Evolutionary conservation across 2,113 vertebrate species (phyloP).

Genomic region (Poeciliopsis occidentalis): DNA sequence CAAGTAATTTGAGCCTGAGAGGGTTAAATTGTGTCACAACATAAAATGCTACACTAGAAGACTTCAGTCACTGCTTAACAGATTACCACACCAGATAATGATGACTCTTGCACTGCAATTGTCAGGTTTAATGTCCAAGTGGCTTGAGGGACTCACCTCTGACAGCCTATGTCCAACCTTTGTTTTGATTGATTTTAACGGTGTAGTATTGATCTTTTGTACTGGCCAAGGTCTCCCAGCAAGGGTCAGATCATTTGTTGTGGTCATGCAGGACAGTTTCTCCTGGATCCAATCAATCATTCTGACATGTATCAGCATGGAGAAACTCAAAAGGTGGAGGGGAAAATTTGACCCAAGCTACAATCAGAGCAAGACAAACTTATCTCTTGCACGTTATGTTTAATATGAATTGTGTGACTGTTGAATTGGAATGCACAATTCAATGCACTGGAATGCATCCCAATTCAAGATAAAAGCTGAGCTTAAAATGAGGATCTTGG

Average conservation of each 20-base stretch:
- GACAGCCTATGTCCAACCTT: slow-evolving; percentile 97
- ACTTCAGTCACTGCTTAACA: slow-evolving; percentile 95
- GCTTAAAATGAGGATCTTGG: slow-evolving; percentile 90
- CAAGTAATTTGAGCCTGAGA: too few relatives aligned
- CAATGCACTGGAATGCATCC: too few relatives aligned
- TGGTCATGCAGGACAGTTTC: slow-evolving; percentile 92
- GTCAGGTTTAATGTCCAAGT: slow-evolving; percentile 97
- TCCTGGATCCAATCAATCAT: slow-evolving; percentile 93
- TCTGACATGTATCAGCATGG: slow-evolving; percentile 83
- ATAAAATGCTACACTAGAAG: slow-evolving; percentile 90
- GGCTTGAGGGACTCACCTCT: slow-evolving; percentile 91
- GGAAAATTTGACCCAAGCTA: slow-evolving; percentile 27
- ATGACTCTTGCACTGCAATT: slow-evolving; percentile 97
- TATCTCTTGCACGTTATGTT: slow-evolving; percentile 77
- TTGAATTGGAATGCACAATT: slow-evolving; percentile 82
- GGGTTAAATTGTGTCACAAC: slow-evolving; percentile 93
- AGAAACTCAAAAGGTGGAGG: slow-evolving; percentile 11
- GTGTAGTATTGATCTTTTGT: slow-evolving; percentile 99
- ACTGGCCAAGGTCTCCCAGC: slow-evolving; percentile 98
- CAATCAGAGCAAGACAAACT: slow-evolving; percentile 19
- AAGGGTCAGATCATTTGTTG: slow-evolving; percentile 99
- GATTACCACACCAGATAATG: slow-evolving; percentile 98
- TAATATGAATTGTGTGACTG: slow-evolving; percentile 94
- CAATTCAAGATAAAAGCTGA: slow-evolving; percentile 80
- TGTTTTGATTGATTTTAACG: slow-evolving; percentile 99